Base-by-base conservation (phyloP, 92 coral and sea anemone species). In the Epizoanthus rinbou region DNA sequence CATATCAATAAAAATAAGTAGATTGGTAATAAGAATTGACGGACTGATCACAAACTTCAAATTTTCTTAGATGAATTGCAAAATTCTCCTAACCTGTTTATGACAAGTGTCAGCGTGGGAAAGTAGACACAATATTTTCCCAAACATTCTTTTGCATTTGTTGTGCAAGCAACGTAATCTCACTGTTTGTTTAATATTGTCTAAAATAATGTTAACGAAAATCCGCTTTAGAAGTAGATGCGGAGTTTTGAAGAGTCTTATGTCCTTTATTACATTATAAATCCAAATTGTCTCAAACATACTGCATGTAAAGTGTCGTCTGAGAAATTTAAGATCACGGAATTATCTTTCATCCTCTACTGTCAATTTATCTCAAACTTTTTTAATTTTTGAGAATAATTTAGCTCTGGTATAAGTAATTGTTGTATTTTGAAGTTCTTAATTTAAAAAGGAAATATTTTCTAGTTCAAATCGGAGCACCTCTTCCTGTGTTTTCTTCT, bases 21-120 rank as follows among this genome's bases (percentile, higher is more conserved):
- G n/a, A n/a, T n/a, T n/a, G n/a, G n/a, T n/a, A n/a, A n/a, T n/a
- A n/a, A n/a, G n/a, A n/a, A n/a, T n/a, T n/a, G n/a, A n/a, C n/a
- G n/a, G n/a, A n/a, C n/a, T n/a, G n/a, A n/a, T n/a, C n/a, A n/a
- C n/a, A n/a, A n/a, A n/a, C n/a, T n/a, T n/a, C n/a, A n/a, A n/a
- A n/a, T n/a, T n/a, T n/a, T n/a, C n/a, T n/a, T n/a, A n/a, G n/a
- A n/a, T n/a, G n/a, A n/a, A n/a, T n/a, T n/a, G n/a, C n/a, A n/a
- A n/a, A n/a, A n/a, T n/a, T n/a, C n/a, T n/a, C n/a, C n/a, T n/a
- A n/a, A n/a, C n/a, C n/a, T n/a, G n/a, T n/a, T n/a, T n/a, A n/a
- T 62, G 82, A 78, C 71, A 78, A 39, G 71, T 60, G 57, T 35
- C n/a, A 78, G 72, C 82, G 82, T 78, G 82, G 82, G 82, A 78